Evolutionary conservation across 2,888 invertebrate genomes (phyloP).

Genomic region (Girardia tigrina): DNA sequence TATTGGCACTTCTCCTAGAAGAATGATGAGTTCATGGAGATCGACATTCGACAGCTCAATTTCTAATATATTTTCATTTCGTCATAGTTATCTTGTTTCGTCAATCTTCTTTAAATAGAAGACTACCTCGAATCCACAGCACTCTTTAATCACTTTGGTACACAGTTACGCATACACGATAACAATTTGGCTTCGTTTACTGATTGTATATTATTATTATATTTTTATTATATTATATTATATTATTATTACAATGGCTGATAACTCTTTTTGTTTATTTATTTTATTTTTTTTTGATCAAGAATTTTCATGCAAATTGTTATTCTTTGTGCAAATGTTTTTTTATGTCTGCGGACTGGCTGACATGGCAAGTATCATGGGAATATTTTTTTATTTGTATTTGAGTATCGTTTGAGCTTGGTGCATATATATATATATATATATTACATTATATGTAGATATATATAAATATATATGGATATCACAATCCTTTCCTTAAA

Average conservation of each 20-base stretch:
- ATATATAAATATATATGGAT: too few relatives aligned
- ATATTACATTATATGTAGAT: too few relatives aligned
- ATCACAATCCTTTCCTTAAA: neutral
- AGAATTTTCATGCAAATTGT: neutral
- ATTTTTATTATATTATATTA: too few relatives aligned
- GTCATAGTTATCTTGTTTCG: slow-evolving; percentile 1
- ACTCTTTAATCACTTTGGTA: too few relatives aligned
- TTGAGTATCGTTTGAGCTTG: neutral
- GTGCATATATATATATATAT: too few relatives aligned
- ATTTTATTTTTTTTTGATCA: slow-evolving; percentile 13
- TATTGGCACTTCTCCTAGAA: neutral
- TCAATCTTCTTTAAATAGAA: neutral
- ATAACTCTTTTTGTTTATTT: slow-evolving; percentile 3
- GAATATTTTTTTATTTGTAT: neutral
- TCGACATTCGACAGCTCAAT: slow-evolving; percentile 10
- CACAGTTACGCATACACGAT: too few relatives aligned
- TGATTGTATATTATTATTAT: too few relatives aligned
- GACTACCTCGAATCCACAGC: slow-evolving; percentile 7
- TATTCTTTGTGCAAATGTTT: neutral
- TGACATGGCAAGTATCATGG: neutral
- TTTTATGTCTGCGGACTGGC: too few relatives aligned
- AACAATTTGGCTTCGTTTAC: neutral
- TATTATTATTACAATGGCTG: neutral
- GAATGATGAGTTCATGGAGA: neutral
- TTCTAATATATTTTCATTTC: slow-evolving; percentile 2